Percentiles rank a stretch among this genome's conserved stretches.
phyloP scores from a whole-genome alignment of 2,113 vertebrate genomes.

The Alligator sinensis region DNA sequence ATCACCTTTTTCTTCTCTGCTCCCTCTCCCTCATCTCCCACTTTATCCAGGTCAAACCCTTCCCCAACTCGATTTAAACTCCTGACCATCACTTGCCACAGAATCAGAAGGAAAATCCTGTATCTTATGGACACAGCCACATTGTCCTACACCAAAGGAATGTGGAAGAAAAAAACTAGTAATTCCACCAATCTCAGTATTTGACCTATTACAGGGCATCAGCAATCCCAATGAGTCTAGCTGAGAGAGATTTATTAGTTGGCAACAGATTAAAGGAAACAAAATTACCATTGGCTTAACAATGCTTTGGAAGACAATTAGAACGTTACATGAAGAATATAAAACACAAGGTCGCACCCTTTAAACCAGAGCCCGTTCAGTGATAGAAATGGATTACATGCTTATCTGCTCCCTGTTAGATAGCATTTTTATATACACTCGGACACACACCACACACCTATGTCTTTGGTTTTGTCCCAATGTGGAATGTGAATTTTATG shows the following conservation, averaged over 20 bases:
- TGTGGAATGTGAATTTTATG: no score
- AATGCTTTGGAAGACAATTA: slow-evolving; percentile 25
- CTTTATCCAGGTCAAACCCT: slow-evolving; percentile 1
- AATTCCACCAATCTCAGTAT: slow-evolving; percentile 2
- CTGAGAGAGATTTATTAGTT: slow-evolving; percentile 54
- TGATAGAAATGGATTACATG: slow-evolving; percentile 5
- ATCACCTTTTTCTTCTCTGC: background rate
- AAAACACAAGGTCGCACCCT: slow-evolving; percentile 40
- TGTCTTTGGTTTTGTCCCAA: no score
- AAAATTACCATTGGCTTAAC: slow-evolving; percentile 42
- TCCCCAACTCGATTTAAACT: slow-evolving; percentile 16
- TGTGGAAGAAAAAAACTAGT: background rate
- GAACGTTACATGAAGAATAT: slow-evolving; percentile 9
- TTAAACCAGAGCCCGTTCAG: background rate
- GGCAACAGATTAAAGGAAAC: slow-evolving; percentile 55
- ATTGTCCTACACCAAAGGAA: background rate
- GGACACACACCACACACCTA: no score
- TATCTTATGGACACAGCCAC: background rate
- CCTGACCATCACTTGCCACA: background rate
- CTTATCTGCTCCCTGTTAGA: background rate
- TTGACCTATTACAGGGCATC: background rate
- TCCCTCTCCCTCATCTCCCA: background rate
- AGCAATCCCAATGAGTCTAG: slow-evolving; percentile 44
- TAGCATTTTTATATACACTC: background rate
- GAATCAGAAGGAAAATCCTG: background rate